Evolutionary conservation across 2,888 invertebrate genomes (phyloP), one percentile per base, ranked within the genome.

Genomic region (Temnothorax unifasciatus): DNA sequence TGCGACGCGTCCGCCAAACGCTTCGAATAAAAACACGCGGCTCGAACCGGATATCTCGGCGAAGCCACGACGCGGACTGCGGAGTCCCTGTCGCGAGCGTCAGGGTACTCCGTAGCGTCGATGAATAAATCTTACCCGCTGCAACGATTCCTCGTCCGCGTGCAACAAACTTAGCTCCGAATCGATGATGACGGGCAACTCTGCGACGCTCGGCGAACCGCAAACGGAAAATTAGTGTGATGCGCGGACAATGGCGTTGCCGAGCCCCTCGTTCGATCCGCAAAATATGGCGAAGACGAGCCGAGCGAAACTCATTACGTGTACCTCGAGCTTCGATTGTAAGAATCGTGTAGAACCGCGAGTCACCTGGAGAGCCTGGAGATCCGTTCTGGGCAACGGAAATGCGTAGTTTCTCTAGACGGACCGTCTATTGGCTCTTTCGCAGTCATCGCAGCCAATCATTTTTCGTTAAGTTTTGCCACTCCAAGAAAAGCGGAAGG

Each of bases 201-300:
- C 4, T 13, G 29, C 29, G 13, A 66, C 0, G 13, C 21, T 15
- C 1, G 21, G 9, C 13, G 63, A 61, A 18, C n/a, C n/a, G 9
- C 13, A 59, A 61, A 50, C 18, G 34, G 52, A 68, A 47, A 59
- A 85, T 63, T 74, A 82, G 25, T 44, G 68, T 81, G 82, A 90
- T 87, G 64, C 29, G 18, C 86, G 84, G 85, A 88, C 87, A 92
- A 92, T 92, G 93, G 93, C 93, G 92, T 90, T 90, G 79, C 87
- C 87, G 59, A 54, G 18, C 84, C 77, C 84, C 84, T 84, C 66
- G 83, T 87, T 85, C 86, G 85, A 88, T 85, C 83, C 54, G 66
- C 66, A 85, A 87, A 90, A 90, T 87, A 90, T 90, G 90, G 90
- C 90, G 91, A 63, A 76, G 79, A 88, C 82, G 77, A 76, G 76